A percentile compares a stretch with the other conserved stretches of the same genome.
Evolutionary conservation across 2,888 invertebrate genomes (phyloP).

Genomic region (Catocala nupta): DNA sequence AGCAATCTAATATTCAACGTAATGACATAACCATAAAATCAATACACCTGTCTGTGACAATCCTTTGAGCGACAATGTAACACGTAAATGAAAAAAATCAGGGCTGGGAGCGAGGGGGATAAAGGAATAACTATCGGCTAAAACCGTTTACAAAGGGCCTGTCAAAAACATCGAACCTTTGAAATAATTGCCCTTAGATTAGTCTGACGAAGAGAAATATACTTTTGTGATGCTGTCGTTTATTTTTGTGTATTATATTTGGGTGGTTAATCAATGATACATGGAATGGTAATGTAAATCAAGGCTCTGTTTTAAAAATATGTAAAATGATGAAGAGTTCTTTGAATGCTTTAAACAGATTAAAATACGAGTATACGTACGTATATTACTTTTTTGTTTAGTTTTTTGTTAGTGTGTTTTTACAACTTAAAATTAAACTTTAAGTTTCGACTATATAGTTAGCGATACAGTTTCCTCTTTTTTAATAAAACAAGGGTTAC

Average conservation of each 20-base stretch:
- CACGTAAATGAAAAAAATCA: constrained; percentile 40
- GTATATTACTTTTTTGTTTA: too few relatives aligned
- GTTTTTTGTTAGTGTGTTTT: too few relatives aligned
- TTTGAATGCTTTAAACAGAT: too few relatives aligned
- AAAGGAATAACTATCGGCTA: constrained; percentile 44
- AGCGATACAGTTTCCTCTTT: too few relatives aligned
- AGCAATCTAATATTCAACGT: constrained; percentile 19
- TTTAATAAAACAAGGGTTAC: too few relatives aligned
- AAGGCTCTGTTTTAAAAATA: not conserved
- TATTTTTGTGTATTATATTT: constrained; percentile 41
- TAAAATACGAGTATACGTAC: too few relatives aligned
- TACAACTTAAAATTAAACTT: too few relatives aligned
- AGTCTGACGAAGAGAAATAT: constrained; percentile 51
- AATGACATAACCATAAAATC: constrained; percentile 43
- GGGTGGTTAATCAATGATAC: constrained; percentile 29
- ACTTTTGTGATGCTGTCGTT: constrained; percentile 45
- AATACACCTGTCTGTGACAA: constrained; percentile 42
- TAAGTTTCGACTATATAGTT: too few relatives aligned
- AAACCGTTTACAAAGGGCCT: constrained; percentile 45
- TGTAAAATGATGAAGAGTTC: too few relatives aligned
- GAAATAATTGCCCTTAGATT: constrained; percentile 53
- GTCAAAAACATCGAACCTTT: constrained; percentile 56
- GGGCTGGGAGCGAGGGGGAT: constrained; percentile 27
- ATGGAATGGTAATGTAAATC: not conserved
- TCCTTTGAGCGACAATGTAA: constrained; percentile 46